Conservation (phyloP, 2,113 vertebrate species). For the Craseonycteris thonglongyai region DNA sequence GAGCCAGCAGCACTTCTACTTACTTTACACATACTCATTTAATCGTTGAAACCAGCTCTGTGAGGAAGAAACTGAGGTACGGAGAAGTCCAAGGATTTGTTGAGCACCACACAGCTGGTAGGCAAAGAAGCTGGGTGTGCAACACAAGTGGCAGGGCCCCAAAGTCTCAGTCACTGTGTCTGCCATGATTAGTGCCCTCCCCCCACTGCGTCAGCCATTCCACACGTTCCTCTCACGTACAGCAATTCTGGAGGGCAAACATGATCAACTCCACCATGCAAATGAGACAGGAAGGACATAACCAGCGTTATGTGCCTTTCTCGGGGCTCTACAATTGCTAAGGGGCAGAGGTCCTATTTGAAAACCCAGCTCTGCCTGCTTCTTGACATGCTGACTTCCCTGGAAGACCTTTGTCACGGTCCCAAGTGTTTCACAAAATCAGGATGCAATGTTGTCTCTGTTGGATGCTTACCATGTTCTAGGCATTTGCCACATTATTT, state of each 20-base stretch:
- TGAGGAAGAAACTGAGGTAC: not conserved
- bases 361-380: not conserved
- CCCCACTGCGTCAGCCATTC: not conserved
- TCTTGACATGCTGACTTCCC: not conserved
- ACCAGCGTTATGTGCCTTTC: not conserved
- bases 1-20: not conserved
- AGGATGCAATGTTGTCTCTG: not conserved
- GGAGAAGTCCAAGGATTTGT: constrained; percentile 15
- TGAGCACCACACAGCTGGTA: not conserved
- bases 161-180: not conserved
- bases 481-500: not conserved
- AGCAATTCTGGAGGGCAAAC: not conserved
- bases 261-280: not conserved
- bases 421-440: not conserved
- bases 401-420: not conserved
- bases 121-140: not conserved
- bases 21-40: not conserved
- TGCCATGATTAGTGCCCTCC: not conserved
- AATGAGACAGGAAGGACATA: not conserved
- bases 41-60: not conserved
- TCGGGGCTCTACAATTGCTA: not conserved
- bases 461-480: not conserved
- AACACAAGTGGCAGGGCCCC: not conserved
- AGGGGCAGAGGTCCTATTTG: not conserved
- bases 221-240: not conserved